Evolutionary conservation across 2,888 invertebrate species (phyloP), one percentile per base, ranked within the genome.

Genomic region (Augochlorella aurata): DNA sequence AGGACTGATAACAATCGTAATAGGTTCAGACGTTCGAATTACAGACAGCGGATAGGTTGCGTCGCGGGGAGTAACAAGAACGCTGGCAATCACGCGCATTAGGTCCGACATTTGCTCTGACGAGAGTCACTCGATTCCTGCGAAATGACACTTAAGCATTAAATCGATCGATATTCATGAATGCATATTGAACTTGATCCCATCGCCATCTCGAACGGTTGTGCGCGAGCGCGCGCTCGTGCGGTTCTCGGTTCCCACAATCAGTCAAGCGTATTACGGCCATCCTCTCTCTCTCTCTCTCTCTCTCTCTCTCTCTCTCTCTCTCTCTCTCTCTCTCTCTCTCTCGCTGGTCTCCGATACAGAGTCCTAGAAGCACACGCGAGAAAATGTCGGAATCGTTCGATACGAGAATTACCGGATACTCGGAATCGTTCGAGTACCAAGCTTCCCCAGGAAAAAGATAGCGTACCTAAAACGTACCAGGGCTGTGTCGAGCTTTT

Each of bases 231-330:
- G 58, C 52, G 38, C 50, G 49, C 50, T 24, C 45, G 54, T 81
- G 72, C 77, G 81, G 65, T 74, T 74, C 65, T 71, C 63, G 52
- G n/a, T 82, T 79, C 74, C 71, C 72, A 74, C 76, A 73, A 83
- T 82, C 83, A 61, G 24, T 72, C 65, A 52, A 75, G 61, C 79
- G 73, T 82, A 69, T 77, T 72, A 72, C 58, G 72, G 72, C 61
- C 67, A 69, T 79, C 61, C 61, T 61, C 9, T 49, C 47, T 29
- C 29, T 29, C 29, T 29, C 29, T 29, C 29, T 29, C 38, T 38
- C 38, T 38, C 38, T 38, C 38, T 38, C 38, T 38, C 54, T 54
- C 21, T 54, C 5, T 21, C 54, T 4, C 54, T 54, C 52, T 54
- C 54, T 3, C 3, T 4, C 10, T 54, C 12, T 54, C 54, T 24